These are phyloP conservation scores for Mormyrops boulengeri DNA, from an alignment of 2,797 vertebrate species.

Conservation along the genomic window DNA sequence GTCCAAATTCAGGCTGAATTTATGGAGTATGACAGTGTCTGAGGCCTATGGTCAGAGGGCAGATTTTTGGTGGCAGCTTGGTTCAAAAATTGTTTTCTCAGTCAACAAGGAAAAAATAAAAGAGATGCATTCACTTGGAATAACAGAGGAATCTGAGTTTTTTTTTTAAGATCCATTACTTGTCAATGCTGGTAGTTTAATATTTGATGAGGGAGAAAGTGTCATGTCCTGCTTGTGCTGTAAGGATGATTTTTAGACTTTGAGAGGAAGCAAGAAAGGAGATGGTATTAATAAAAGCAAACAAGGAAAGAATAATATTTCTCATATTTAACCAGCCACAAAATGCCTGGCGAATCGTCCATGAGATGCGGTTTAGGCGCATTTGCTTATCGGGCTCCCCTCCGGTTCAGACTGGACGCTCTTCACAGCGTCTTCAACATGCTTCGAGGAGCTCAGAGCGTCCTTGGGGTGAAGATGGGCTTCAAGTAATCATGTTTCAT, in stretches of 20 bases:
- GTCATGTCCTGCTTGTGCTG: constrained; percentile 45
- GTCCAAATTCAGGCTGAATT: not conserved
- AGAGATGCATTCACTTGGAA: constrained; percentile 68
- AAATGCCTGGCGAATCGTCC: not conserved
- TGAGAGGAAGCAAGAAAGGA: not conserved
- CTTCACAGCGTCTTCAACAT: constrained; percentile 43
- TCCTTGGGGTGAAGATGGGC: constrained; percentile 35
- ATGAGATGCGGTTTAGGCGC: constrained; percentile 21
- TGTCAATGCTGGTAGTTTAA: constrained; percentile 76
- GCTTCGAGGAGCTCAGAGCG: constrained; percentile 41
- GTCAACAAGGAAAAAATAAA: constrained; percentile 52
- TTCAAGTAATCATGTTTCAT: constrained; percentile 44
- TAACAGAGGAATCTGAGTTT: constrained; percentile 64
- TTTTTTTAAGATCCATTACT: constrained; percentile 80
- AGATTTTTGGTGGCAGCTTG: not conserved
- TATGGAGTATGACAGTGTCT: not conserved
- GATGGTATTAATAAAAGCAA: constrained; percentile 3
- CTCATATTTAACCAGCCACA: not conserved
- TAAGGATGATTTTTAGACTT: not conserved
- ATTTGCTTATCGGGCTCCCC: constrained; percentile 35
- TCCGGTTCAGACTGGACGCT: constrained; percentile 46
- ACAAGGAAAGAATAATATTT: not conserved
- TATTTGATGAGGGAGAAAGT: constrained; percentile 77
- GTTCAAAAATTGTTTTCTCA: constrained; percentile 32
- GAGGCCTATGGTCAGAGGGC: not conserved